Conservation (phyloP, 2,113 vertebrate genomes). For the Donacobius atricapilla region DNA sequence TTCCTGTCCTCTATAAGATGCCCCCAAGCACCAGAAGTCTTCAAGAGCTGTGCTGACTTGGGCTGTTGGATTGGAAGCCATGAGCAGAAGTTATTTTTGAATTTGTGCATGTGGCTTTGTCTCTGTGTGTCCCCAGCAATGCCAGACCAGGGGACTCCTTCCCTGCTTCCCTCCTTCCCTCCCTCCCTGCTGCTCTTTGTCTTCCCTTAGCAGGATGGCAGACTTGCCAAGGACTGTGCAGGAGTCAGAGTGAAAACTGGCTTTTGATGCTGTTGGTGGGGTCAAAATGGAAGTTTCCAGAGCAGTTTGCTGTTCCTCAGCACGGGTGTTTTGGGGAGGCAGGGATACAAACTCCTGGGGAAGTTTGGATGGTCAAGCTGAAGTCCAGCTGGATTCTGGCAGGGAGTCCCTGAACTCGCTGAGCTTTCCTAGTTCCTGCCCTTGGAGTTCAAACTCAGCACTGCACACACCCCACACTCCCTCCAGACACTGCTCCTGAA, state of each 20-base stretch:
- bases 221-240: no score
- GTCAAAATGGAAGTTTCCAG: fast-evolving
- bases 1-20: neutral
- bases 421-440: neutral
- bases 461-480: fast-evolving
- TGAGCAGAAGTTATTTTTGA: fast-evolving
- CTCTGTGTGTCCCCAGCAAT: neutral
- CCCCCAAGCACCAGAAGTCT: neutral
- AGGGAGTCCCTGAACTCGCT: neutral
- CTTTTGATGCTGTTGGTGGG: neutral
- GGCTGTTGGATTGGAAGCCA: neutral
- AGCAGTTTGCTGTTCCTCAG: neutral
- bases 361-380: neutral
- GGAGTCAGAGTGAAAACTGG: neutral
- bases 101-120: neutral
- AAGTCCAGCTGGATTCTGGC: neutral
- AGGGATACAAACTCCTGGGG: fast-evolving
- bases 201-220: neutral
- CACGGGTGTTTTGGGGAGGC: neutral
- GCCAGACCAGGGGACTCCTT: neutral
- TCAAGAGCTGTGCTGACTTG: neutral
- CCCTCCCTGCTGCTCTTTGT: no score
- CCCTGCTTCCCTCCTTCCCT: no score
- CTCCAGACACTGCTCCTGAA: fast-evolving
- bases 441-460: neutral